Conservation (phyloP, 1,140 invertebrate genomes). For the Euglossa dilemma region DNA sequence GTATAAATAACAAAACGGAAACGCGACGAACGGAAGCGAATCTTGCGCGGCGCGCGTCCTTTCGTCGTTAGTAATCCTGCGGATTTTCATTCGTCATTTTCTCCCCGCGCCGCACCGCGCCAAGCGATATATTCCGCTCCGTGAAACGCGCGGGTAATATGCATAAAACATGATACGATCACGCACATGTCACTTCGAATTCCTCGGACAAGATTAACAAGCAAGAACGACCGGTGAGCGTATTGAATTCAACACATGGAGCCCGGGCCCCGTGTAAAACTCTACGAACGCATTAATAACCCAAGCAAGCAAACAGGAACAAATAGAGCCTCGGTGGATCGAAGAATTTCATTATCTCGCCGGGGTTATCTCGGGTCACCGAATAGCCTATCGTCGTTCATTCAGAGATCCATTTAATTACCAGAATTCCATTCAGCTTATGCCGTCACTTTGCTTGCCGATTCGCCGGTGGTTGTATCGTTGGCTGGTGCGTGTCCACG, state of each 20-base stretch:
- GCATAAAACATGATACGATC: constrained; percentile 29
- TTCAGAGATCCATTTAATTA: constrained; percentile 59
- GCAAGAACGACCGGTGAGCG: constrained; percentile 34
- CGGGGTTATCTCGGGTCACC: constrained; percentile 56
- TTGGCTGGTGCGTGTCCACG: not conserved
- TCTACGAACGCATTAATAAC: constrained; percentile 28
- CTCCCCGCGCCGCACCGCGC: too few species aligned
- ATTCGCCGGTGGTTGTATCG: constrained; percentile 19
- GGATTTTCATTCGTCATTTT: not conserved
- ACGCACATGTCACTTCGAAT: not conserved
- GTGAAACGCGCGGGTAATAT: constrained; percentile 16
- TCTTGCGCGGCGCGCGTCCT: not conserved
- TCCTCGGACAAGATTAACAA: constrained; percentile 49
- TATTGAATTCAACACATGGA: constrained; percentile 22
- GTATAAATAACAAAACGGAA: not conserved
- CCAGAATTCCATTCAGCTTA: constrained; percentile 58
- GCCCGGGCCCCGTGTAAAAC: not conserved
- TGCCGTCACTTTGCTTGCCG: constrained; percentile 16
- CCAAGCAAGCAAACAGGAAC: constrained; percentile 8
- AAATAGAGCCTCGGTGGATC: constrained; percentile 46
- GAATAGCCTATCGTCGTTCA: constrained; percentile 50
- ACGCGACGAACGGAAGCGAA: not conserved
- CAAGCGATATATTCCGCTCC: not conserved
- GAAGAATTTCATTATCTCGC: constrained; percentile 55
- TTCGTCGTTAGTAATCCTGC: constrained; percentile 3